These are phyloP conservation scores for Chloropsis cyanopogon DNA, from an alignment of 2,113 vertebrate genomes.

Conservation along the genomic window DNA sequence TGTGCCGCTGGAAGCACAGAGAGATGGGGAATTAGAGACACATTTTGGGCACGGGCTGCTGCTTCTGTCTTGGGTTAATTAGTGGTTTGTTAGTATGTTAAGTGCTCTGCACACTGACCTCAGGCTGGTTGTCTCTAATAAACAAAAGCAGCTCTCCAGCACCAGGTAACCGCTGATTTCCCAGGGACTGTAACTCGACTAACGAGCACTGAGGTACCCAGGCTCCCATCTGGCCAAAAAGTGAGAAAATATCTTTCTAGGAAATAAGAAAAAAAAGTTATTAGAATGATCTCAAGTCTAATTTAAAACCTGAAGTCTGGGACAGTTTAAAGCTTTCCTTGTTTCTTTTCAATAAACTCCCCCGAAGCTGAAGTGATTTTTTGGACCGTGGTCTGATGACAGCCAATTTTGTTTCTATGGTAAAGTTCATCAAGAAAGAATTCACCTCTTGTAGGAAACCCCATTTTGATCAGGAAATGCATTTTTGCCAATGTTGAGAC, in stretches of 20 bases:
- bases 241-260: constrained; percentile 25
- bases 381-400: not conserved
- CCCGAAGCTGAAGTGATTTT: not conserved
- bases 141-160: constrained; percentile 53
- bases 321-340: not conserved
- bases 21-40: constrained; percentile 13
- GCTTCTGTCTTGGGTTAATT: constrained; percentile 49
- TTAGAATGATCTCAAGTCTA: not conserved
- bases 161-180: constrained; percentile 47
- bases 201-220: not conserved
- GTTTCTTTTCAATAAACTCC: not conserved
- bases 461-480: constrained; percentile 24
- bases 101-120: constrained; percentile 53
- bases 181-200: constrained; percentile 47
- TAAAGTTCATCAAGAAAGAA: constrained; percentile 12
- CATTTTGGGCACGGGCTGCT: not conserved
- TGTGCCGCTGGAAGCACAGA: not conserved
- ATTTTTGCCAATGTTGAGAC: not conserved
- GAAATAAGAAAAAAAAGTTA: constrained; percentile 31
- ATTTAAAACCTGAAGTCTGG: not conserved
- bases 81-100: constrained; percentile 66
- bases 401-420: not conserved
- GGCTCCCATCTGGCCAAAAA: constrained; percentile 25
- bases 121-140: constrained; percentile 36
- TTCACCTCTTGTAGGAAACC: constrained; percentile 22